Percentiles rank a stretch among this genome's conserved stretches.
Conservation (phyloP, 2,888 invertebrate genomes). For the Drosophila kuntzei region DNA sequence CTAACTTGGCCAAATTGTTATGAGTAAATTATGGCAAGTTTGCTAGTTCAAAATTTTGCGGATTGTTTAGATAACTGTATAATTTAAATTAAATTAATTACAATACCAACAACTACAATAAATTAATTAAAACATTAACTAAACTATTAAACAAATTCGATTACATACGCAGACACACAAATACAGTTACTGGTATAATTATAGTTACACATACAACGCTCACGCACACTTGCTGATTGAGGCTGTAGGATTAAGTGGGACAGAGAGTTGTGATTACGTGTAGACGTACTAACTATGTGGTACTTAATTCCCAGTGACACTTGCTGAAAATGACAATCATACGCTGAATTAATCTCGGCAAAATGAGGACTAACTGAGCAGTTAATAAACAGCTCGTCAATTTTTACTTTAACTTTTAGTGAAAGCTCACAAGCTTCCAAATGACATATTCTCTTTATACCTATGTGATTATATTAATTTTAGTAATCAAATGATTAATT, state of each 20-base stretch:
- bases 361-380: no score
- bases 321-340: constrained; percentile 22
- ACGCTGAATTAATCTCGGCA: constrained; percentile 5
- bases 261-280: constrained; percentile 38
- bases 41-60: constrained; percentile 68
- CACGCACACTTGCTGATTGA: constrained; percentile 27
- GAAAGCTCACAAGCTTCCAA: background rate
- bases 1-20: constrained; percentile 41
- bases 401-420: background rate
- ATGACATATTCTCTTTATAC: no score
- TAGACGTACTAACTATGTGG: constrained; percentile 38
- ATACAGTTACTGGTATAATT: constrained; percentile 9
- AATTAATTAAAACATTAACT: constrained; percentile 77
- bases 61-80: constrained; percentile 44
- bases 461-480: no score
- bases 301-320: constrained; percentile 38
- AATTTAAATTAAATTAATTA: constrained; percentile 65
- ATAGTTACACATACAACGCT: constrained; percentile 24
- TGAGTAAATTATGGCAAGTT: constrained; percentile 72
- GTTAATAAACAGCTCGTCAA: background rate
- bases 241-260: constrained; percentile 46
- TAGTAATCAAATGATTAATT: background rate
- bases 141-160: constrained; percentile 65
- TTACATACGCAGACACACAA: constrained; percentile 49
- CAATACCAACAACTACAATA: constrained; percentile 81